Evolutionary conservation across 2,797 vertebrate genomes (phyloP).

Genomic region (Oryzias sinensis): DNA sequence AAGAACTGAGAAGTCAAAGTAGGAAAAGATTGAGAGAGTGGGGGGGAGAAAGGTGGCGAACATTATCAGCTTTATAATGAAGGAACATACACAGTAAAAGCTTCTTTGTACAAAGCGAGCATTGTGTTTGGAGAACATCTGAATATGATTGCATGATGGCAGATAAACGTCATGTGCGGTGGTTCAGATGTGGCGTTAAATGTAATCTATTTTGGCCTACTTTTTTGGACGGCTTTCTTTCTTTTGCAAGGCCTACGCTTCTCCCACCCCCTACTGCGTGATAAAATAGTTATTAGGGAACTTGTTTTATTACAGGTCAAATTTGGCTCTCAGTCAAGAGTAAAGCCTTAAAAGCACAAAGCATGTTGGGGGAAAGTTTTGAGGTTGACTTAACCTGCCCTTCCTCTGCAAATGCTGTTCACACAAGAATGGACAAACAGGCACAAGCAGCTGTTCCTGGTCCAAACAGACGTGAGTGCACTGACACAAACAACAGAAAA

Average conservation of each 20-base stretch:
- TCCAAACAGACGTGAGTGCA: slow-evolving; percentile 13
- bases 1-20: slow-evolving; percentile 51
- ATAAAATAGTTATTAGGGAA: slow-evolving; percentile 63
- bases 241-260: slow-evolving; percentile 57
- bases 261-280: slow-evolving; percentile 45
- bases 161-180: slow-evolving; percentile 67
- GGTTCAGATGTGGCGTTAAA: slow-evolving; percentile 68
- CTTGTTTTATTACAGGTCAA: slow-evolving; percentile 64
- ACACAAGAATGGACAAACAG: slow-evolving; percentile 24
- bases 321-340: slow-evolving; percentile 70
- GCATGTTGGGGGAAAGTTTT: slow-evolving; percentile 58
- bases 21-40: slow-evolving; percentile 35
- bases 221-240: slow-evolving; percentile 71
- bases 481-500: slow-evolving; percentile 30
- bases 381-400: slow-evolving; percentile 54
- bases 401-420: slow-evolving; percentile 33
- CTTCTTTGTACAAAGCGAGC: slow-evolving; percentile 73
- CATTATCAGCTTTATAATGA: slow-evolving; percentile 75
- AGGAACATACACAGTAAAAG: slow-evolving; percentile 67
- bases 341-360: slow-evolving; percentile 52
- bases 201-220: slow-evolving; percentile 77
- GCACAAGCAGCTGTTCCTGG: slow-evolving; percentile 16
- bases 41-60: slow-evolving; percentile 55
- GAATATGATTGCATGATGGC: slow-evolving; percentile 70
- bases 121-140: slow-evolving; percentile 64